A percentile compares a stretch with the other conserved stretches of the same genome.
Conservation (phyloP, 1,140 invertebrate genomes). For the Euwallacea similis region DNA sequence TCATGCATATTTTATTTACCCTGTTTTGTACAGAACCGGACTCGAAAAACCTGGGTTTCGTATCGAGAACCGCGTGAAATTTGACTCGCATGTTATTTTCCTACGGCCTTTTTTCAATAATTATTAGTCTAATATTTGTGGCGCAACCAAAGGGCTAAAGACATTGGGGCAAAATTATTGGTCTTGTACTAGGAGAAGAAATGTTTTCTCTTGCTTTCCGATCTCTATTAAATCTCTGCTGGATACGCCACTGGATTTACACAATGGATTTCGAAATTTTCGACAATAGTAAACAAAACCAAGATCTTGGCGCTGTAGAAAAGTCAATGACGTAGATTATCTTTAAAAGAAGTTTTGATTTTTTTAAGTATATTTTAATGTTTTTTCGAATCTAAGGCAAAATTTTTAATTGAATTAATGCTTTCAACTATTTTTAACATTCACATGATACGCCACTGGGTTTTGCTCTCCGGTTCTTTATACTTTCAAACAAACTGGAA, state of each 20-base stretch:
- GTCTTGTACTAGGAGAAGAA: not conserved
- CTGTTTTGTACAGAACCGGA: conserved; percentile 8
- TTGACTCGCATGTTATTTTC: not conserved
- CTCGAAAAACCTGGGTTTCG: not conserved
- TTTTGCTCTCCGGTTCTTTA: not conserved
- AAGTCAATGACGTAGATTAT: not conserved
- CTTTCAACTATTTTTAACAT: not conserved
- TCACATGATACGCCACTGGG: not conserved
- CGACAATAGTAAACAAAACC: not conserved
- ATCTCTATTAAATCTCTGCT: not conserved
- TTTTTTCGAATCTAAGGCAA: too few species aligned
- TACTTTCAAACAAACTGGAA: not conserved
- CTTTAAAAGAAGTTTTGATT: not conserved
- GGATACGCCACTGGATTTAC: not conserved
- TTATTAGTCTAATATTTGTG: not conserved
- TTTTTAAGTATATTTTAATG: too few species aligned
- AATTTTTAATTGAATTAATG: not conserved
- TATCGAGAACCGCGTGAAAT: too few species aligned
- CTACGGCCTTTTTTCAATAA: not conserved
- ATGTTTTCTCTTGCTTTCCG: not conserved
- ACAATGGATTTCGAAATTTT: not conserved
- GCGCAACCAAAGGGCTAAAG: not conserved
- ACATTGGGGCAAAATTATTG: not conserved
- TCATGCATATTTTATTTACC: conserved; percentile 45
- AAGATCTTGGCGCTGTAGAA: not conserved